A percentile compares a stretch with the other conserved stretches of the same genome.
Evolutionary conservation across 2,888 invertebrate genomes (phyloP).

Genomic region (Diarsia mendica): DNA sequence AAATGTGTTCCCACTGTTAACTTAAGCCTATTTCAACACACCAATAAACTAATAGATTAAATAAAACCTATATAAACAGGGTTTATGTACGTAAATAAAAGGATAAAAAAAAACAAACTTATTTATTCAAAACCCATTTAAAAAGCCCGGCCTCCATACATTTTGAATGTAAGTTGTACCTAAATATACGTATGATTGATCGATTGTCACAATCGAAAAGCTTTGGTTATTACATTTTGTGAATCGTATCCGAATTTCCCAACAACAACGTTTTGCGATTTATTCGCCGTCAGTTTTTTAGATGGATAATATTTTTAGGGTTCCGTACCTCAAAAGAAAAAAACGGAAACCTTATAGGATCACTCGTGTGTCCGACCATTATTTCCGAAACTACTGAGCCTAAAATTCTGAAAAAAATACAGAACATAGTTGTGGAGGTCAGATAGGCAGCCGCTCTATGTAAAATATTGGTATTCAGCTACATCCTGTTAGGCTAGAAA

Average conservation of each 20-base stretch:
- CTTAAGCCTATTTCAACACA: constrained; percentile 36
- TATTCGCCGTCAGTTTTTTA: constrained; percentile 36
- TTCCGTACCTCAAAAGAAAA: no score
- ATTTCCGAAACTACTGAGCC: no score
- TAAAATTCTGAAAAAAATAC: no score
- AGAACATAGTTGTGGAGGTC: no score
- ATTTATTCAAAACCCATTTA: constrained; percentile 8
- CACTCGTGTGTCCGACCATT: no score
- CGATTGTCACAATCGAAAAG: constrained; percentile 32
- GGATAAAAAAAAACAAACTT: not conserved
- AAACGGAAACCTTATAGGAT: no score
- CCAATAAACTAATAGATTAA: not conserved
- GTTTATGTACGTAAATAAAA: not conserved
- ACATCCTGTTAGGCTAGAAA: no score
- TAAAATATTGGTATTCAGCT: no score
- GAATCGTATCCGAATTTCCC: constrained; percentile 3
- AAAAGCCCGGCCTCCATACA: not conserved
- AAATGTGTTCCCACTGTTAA: no score
- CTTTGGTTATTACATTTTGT: constrained; percentile 19
- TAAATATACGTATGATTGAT: constrained; percentile 40
- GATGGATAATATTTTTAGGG: constrained; percentile 37
- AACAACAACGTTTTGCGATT: constrained; percentile 26
- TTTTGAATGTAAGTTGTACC: constrained; percentile 12
- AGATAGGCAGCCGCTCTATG: no score
- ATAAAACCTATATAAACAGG: not conserved